Conservation (phyloP, 2,797 vertebrate species). For the Molossus alvarezi region DNA sequence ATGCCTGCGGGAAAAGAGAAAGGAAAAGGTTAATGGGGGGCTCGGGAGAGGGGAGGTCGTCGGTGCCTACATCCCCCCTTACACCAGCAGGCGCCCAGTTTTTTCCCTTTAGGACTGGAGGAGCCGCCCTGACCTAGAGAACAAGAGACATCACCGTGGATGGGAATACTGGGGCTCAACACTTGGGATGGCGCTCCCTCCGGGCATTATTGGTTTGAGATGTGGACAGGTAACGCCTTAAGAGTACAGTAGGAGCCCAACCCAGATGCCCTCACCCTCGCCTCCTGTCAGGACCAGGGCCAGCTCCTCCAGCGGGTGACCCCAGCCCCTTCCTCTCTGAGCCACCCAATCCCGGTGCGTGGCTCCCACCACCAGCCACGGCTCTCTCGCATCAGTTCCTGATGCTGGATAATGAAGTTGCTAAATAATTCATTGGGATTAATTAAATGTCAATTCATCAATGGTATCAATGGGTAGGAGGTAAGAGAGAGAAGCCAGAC, state of each 20-base stretch:
- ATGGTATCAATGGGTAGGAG: conserved; percentile 71
- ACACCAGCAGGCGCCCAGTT: background rate
- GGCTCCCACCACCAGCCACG: conserved; percentile 36
- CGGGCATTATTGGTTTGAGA: background rate
- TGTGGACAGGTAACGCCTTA: background rate
- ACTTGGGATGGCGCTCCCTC: background rate
- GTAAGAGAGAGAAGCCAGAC: conserved; percentile 3
- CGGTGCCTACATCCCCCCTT: background rate
- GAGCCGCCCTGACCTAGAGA: background rate
- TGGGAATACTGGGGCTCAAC: background rate
- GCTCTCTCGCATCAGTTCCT: conserved; percentile 75
- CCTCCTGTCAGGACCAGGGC: conserved; percentile 55
- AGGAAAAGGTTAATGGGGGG: conserved; percentile 60
- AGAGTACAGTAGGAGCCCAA: background rate
- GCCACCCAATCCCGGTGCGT: background rate
- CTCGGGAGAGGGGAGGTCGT: background rate
- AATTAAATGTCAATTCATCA: conserved; percentile 86
- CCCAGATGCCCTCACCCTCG: background rate
- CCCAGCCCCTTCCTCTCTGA: background rate
- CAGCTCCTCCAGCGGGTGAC: conserved; percentile 41
- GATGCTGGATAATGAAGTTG: conserved; percentile 83
- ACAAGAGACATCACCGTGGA: background rate
- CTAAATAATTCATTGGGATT: conserved; percentile 87
- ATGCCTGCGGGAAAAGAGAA: conserved; percentile 78
- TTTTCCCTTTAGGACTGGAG: conserved; percentile 10